Base-by-base conservation (phyloP, 2,113 vertebrate species). In the Solea senegalensis region DNA sequence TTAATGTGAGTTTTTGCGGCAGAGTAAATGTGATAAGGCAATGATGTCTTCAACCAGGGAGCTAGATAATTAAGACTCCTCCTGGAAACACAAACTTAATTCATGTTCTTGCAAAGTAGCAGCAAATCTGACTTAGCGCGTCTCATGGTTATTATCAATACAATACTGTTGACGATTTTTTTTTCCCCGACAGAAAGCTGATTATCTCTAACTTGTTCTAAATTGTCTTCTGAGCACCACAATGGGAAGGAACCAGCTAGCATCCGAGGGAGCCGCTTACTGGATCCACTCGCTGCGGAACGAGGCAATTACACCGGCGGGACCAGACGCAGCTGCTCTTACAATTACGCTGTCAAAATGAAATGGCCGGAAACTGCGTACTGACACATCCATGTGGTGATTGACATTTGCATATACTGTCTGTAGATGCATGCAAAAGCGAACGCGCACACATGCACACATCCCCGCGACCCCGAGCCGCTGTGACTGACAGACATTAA, bases 331-430 rank as follows among this genome's bases (percentile, higher is more conserved):
- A 67, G 75, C 63, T 67, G 71, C 68, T 62, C 40, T 15, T 6
- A 26, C 69, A 77, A 74, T 85, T 62, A 86, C 1, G 44, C 46
- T 71, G 72, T 76, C 78, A 82, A 65, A 60, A 65, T 43, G 50
- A 68, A 60, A 51, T 50, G 11, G 52, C 10, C 21, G 55, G 39
- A 69, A 21, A 67, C 57, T 10, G 52, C 49, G 54, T 28, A 39
- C 34, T 46, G 27, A 40, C 57, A 51, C 65, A 46, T 58, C 5
- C 15, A 53, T 16, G 46, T 9, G 8, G n/a, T 62, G 70, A 64
- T 1, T 57, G 45, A 65, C 46, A 66, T 34, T 10, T 43, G 34
- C 6, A 57, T 16, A 53, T 5, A 52, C 34, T 34, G 34, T 34
- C 5, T 54, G 12, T 16, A 9, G 27, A 11, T 41, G 34, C 54